These are phyloP conservation scores for Cydia amplana DNA, from an alignment of 1,140 invertebrate species.

Conservation along the genomic window DNA sequence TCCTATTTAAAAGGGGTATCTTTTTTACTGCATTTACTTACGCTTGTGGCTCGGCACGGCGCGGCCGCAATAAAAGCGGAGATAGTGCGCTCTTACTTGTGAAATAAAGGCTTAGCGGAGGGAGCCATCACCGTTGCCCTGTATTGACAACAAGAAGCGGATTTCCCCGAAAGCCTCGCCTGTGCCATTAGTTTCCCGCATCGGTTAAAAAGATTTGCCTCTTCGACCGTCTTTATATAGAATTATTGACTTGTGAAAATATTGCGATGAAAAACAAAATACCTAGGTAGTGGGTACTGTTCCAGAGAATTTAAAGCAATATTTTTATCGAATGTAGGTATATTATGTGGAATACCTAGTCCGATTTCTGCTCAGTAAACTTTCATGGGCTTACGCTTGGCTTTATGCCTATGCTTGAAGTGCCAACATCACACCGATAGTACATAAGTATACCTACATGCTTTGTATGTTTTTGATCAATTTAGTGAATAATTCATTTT, in stretches of 20 bases:
- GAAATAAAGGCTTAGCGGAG: conserved; percentile 77
- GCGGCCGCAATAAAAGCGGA: conserved; percentile 63
- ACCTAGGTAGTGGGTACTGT: no score
- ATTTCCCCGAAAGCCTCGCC: conserved; percentile 77
- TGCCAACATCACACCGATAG: not conserved
- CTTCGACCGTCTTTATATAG: conserved; percentile 68
- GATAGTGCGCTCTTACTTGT: conserved; percentile 71
- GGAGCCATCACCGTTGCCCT: conserved; percentile 71
- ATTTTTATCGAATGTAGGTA: conserved; percentile 19
- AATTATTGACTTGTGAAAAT: conserved; percentile 73
- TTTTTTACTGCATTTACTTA: conserved; percentile 54
- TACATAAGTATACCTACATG: not conserved
- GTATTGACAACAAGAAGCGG: conserved; percentile 79
- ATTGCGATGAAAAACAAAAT: conserved; percentile 65
- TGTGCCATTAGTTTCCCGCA: conserved; percentile 77
- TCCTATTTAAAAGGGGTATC: conserved; percentile 36
- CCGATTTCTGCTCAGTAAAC: not conserved
- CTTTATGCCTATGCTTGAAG: conserved; percentile 7
- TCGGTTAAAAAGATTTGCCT: conserved; percentile 78
- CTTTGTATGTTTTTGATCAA: no score
- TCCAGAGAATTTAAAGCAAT: conserved; percentile 11
- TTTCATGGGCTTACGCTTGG: not conserved
- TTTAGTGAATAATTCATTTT: no score
- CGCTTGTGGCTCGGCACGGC: conserved; percentile 52
- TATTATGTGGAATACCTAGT: conserved; percentile 3